phyloP scores from a whole-genome alignment of 92 coral and sea anemone genomes.

The Umimayanthus kanabou region DNA sequence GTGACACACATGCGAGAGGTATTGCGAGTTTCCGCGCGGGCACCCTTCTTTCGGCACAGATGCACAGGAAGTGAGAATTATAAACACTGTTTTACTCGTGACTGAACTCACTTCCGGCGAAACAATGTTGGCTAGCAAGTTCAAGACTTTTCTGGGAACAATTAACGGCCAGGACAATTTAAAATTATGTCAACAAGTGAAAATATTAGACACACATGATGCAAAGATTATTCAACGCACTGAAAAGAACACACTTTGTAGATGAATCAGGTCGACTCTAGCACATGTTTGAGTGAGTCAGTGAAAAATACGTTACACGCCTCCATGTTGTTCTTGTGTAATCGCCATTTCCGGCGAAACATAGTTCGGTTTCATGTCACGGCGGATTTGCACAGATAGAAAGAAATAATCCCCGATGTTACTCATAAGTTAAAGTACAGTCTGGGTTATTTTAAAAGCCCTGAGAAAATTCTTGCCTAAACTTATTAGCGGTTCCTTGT shows the following conservation, averaged over 20 bases:
- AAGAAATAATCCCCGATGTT: neutral
- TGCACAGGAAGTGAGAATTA: neutral
- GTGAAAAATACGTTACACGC: neutral
- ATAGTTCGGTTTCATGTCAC: neutral
- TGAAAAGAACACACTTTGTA: neutral
- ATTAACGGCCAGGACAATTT: neutral
- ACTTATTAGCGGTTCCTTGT: neutral
- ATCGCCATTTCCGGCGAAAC: neutral
- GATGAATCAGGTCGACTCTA: neutral
- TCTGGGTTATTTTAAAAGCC: neutral
- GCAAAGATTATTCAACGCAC: neutral
- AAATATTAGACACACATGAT: too few relatives aligned
- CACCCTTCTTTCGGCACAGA: neutral
- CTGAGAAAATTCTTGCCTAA: neutral
- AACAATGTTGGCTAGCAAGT: constrained; percentile 5
- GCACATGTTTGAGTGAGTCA: neutral
- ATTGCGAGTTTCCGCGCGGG: neutral
- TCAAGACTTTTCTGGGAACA: constrained; percentile 2
- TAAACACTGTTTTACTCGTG: neutral
- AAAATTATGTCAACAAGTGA: neutral
- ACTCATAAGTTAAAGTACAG: neutral
- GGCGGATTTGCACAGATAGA: neutral
- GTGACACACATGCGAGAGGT: neutral
- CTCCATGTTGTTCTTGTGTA: neutral
- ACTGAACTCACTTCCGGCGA: neutral